Evolutionary conservation across 2,797 vertebrate genomes (phyloP).

Genomic region (Propithecus perrieri): DNA sequence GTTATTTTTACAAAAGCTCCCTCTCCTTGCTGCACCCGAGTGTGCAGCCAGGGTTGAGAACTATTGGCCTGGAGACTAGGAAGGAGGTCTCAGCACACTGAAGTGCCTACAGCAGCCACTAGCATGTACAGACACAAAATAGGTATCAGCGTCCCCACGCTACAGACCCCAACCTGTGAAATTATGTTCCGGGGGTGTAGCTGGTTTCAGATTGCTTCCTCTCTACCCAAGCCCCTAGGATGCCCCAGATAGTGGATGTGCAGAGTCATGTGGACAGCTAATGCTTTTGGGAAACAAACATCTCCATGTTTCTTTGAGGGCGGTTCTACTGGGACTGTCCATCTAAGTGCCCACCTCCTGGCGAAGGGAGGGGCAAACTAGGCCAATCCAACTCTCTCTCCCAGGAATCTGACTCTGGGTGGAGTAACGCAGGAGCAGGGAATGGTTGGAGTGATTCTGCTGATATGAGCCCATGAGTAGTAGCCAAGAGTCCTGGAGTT

Average conservation of each 20-base stretch:
- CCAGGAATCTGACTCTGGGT: background rate
- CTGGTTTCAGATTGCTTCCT: background rate
- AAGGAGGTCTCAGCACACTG: background rate
- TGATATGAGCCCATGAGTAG: background rate
- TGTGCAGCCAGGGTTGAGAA: background rate
- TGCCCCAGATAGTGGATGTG: background rate
- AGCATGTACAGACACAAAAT: background rate
- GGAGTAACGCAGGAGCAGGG: background rate
- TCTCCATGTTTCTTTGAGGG: background rate
- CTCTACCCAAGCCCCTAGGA: fast-evolving
- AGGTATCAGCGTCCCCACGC: too few relatives aligned
- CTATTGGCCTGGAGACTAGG: background rate
- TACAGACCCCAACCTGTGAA: background rate
- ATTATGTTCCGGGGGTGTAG: background rate
- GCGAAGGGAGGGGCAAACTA: background rate
- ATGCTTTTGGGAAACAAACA: background rate
- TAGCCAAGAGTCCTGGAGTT: background rate
- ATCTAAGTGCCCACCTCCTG: background rate
- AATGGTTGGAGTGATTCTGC: background rate
- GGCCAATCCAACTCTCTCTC: background rate
- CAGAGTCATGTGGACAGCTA: background rate
- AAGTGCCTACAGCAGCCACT: background rate
- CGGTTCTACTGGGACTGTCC: background rate
- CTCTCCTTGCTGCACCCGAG: background rate
- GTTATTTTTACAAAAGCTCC: background rate